Evolutionary conservation across 2,888 invertebrate species (phyloP).

Genomic region (Cabera pusaria): DNA sequence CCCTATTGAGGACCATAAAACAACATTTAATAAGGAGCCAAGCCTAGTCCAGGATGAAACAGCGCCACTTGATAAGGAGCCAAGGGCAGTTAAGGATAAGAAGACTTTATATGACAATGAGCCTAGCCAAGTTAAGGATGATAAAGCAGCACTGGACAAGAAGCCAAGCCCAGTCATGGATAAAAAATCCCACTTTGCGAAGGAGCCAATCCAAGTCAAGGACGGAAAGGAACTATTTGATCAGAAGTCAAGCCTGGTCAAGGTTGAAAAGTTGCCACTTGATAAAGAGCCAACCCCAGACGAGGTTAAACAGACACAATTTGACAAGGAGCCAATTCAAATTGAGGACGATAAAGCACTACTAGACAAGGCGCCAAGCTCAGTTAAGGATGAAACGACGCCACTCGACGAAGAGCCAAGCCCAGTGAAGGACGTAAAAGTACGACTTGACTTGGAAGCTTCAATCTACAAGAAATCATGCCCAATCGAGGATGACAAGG

Average conservation of each 20-base stretch:
- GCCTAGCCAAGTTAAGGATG: conserved; percentile 16
- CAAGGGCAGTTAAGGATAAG: neutral
- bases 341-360: neutral
- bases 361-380: conserved; percentile 11
- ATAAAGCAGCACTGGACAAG: conserved; percentile 13
- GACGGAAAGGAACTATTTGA: conserved; percentile 7
- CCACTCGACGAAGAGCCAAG: conserved; percentile 5
- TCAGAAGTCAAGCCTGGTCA: conserved; percentile 2
- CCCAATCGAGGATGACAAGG: conserved; percentile 5
- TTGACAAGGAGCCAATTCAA: too few relatives aligned
- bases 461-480: conserved; percentile 9
- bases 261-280: conserved; percentile 6
- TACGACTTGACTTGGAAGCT: too few relatives aligned
- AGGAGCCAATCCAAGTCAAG: conserved; percentile 16
- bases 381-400: conserved; percentile 6
- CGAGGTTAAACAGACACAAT: too few relatives aligned
- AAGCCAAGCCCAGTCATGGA: conserved; percentile 11
- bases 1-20: too few relatives aligned
- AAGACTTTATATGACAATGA: conserved; percentile 13
- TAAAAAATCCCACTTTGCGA: conserved; percentile 20
- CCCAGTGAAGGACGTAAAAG: conserved; percentile 8
- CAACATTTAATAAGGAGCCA: too few relatives aligned
- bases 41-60: too few relatives aligned
- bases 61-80: too few relatives aligned
- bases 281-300: conserved; percentile 3